A percentile compares a stretch with the other conserved stretches of the same genome.
These are phyloP conservation scores for Eptatretus atami DNA, from an alignment of 2,797 vertebrate species.

Conservation along the genomic window DNA sequence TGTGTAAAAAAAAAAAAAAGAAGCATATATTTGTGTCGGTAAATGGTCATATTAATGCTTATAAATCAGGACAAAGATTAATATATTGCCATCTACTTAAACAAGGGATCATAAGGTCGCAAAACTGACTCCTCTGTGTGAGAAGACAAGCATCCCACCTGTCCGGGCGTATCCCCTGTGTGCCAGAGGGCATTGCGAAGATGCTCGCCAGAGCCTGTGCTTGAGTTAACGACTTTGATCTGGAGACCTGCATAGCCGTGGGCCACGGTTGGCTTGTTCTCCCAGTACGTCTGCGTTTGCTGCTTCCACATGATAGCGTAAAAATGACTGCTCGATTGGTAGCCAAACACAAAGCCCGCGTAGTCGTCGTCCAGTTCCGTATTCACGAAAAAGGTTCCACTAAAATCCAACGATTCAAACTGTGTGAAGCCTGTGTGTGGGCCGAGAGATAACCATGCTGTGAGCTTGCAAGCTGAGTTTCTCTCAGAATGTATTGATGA, in stretches of 20 bases:
- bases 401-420: slow-evolving; percentile 83
- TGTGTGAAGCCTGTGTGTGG: slow-evolving; percentile 41
- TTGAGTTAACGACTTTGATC: slow-evolving; percentile 89
- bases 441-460: neutral
- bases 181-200: slow-evolving; percentile 90
- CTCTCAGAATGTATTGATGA: no score
- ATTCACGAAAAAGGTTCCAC: slow-evolving; percentile 88
- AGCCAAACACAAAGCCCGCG: slow-evolving; percentile 81
- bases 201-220: slow-evolving; percentile 58
- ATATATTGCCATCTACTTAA: no score
- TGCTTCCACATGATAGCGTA: slow-evolving; percentile 99
- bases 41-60: no score
- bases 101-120: no score
- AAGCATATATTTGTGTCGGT: no score
- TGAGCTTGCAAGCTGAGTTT: no score
- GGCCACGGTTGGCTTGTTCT: slow-evolving; percentile 66
- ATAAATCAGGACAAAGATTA: no score
- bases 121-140: no score
- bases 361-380: slow-evolving; percentile 92
- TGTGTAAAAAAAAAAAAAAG: no score
- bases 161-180: slow-evolving; percentile 63
- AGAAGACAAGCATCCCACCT: slow-evolving; percentile 22
- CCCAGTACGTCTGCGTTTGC: slow-evolving; percentile 96
- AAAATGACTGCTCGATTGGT: slow-evolving; percentile 81
- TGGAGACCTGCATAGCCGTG: slow-evolving; percentile 88